Evolutionary conservation across 2,888 invertebrate genomes (phyloP), one percentile per base, ranked within the genome.

Genomic region (Ceriagrion tenellum): DNA sequence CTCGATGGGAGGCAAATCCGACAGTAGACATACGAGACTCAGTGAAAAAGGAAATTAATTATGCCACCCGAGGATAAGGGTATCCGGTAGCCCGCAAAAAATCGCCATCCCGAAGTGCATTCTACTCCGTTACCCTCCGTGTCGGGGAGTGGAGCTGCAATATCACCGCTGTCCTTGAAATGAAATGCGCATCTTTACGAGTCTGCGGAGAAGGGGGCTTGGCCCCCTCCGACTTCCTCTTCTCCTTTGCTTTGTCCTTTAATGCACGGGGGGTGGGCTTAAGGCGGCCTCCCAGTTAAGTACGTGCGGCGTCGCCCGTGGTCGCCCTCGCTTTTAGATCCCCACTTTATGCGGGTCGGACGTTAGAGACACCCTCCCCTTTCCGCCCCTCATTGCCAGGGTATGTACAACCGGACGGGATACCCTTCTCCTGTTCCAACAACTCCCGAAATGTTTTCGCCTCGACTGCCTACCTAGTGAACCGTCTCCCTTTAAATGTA

Each of bases 171-270:
- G 59, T 6, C 59, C 69, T 26, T 59, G 69, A 20, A 69, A 69
- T 69, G 23, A 69, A 69, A 69, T 69, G 69, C 69, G n/a, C 69
- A n/a, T 69, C 69, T 69, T 69, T n/a, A 69, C 69, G 69, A 69
- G 69, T 4, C 69, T 1, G 23, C 1, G 26, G 0, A 20, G 69
- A 26, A 69, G 69, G 12, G 20, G 69, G 10, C 69, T 59, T 2
- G 59, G 16, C 59, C 59, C 59, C 20, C 4, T 12, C 3, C 59
- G 4, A 6, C 13, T 16, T 8, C 59, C 1, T 20, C 20, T 20
- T 59, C 59, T 20, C n/a, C 69, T 23, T 69, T 23, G 69, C 26
- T 23, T 20, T 26, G 69, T 2, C 18, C 69, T 69, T 69, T 23
- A 69, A 23, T 12, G n/a, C 69, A 10, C 20, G 69, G 0, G 10